Evolutionary conservation across 2,797 vertebrate species (phyloP), one percentile per base, ranked within the genome.

Genomic region (Lophura swinhoii): DNA sequence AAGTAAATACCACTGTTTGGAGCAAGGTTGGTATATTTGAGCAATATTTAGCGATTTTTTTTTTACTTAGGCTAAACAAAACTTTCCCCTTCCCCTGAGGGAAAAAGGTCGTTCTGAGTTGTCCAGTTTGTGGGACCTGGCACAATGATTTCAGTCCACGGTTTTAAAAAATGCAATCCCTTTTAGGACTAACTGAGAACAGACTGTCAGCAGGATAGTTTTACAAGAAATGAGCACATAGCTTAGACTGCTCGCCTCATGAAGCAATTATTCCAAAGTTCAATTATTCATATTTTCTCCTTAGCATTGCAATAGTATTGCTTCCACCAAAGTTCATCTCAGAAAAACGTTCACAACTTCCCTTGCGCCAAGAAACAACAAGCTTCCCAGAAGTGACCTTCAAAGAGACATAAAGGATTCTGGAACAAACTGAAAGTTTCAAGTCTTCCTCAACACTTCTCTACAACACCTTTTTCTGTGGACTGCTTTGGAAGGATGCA

Each of bases 31-130:
- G 59, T 44, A 29, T 75, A 72, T 51, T 35, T 63, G 37, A 72
- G 60, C 73, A 81, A n/a, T 43, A 87, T 64, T 68, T 90, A 59
- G 48, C 84, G 35, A 16, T 23, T n/a, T 29, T 59, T 59, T 28
- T 67, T 94, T 93, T 48, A 85, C 37, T 59, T 55, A 63, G 46
- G 82, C 66, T 90, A 59, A 94, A 94, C 35, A 89, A 35, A 93
- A 62, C 29, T 80, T 87, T 22, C 15, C 39, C 46, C 17, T 69
- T 91, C 23, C 39, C 55, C 55, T 78, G 35, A 37, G 28, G 84
- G 56, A 44, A 90, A 73, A 86, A 69, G 80, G 84, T 66, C 67
- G 18, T 31, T 84, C 70, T 1, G 41, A 85, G n/a, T 8, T 80
- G 76, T 56, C 79, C 83, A 82, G 87, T 66, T n/a, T 55, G 87